Evolutionary conservation across 1,140 invertebrate species (phyloP), one percentile per base, ranked within the genome.

Genomic region (Zaprionus ghesquierei): DNA sequence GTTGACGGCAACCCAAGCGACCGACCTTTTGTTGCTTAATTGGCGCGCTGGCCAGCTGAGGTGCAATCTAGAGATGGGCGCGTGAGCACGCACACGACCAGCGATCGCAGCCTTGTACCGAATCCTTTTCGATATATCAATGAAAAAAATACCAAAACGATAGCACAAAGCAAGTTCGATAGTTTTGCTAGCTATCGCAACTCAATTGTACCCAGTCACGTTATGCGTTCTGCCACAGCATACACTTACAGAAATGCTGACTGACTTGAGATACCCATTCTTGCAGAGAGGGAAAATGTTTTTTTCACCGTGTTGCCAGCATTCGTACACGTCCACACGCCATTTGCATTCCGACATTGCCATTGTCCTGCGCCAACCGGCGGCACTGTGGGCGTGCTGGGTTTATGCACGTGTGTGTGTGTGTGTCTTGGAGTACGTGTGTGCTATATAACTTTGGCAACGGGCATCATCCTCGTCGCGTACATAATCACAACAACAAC

Each of bases 11-110:
- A 35, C 38, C 56, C 23, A 71, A 79, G 50, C 69, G 66, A 65
- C 62, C 38, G 31, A 38, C 64, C 80, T 79, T 79, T 79, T 85
- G 81, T 85, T 84, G 77, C 82, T 86, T 86, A 86, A 86, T 86
- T 86, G 82, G 79, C 82, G 84, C 71, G 61, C 71, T 75, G 78
- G 75, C 38, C 74, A 58, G 25, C 49, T 12, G 75, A 44, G 20
- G 18, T 38, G 41, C 41, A 46, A 51, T 35, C n/a, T 51, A 46
- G 41, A 12, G 41, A 46, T 10, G 41, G 41, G 3, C 18, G 18
- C 41, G 41, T 46, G 41, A 46, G 41, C 35, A 15, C 18, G 10
- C 18, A 4, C 41, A 46, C 35, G 18, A 22, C 18, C 10, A 5
- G 3, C 18, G 41, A 46, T 46, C 20, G 4, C 27, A 29, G 6